phyloP scores from a whole-genome alignment of 2,113 vertebrate species.

The Rallus limicola region DNA sequence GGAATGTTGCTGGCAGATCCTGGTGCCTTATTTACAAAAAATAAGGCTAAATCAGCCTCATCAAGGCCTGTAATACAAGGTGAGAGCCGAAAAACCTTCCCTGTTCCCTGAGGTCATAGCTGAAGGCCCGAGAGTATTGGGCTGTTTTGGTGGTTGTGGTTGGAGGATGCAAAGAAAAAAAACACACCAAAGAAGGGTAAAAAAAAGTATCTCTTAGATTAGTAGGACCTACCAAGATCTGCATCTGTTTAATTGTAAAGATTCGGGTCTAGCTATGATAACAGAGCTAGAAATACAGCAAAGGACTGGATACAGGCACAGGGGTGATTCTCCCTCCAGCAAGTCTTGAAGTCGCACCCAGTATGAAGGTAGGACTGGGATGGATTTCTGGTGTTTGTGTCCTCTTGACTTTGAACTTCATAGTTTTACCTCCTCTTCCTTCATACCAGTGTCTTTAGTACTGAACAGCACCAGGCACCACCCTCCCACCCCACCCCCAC shows the following conservation, averaged over 20 bases:
- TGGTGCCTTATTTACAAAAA: constrained; percentile 27
- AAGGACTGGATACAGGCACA: background rate
- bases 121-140: background rate
- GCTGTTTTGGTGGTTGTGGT: background rate
- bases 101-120: background rate
- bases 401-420: background rate
- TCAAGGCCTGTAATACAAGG: background rate
- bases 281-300: background rate
- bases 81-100: background rate
- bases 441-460: background rate
- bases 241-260: background rate
- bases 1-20: constrained; percentile 41
- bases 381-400: background rate
- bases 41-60: constrained; percentile 35
- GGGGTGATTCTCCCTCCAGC: background rate
- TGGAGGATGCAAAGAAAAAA: background rate
- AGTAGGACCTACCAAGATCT: background rate
- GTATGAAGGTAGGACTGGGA: background rate
- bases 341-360: background rate
- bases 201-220: no score
- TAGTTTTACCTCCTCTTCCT: background rate
- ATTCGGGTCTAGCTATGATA: background rate
- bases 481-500: no score
- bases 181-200: background rate
- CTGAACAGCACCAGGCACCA: background rate